phyloP scores from a whole-genome alignment of 2,113 vertebrate genomes.

The Zosterops japonicus region DNA sequence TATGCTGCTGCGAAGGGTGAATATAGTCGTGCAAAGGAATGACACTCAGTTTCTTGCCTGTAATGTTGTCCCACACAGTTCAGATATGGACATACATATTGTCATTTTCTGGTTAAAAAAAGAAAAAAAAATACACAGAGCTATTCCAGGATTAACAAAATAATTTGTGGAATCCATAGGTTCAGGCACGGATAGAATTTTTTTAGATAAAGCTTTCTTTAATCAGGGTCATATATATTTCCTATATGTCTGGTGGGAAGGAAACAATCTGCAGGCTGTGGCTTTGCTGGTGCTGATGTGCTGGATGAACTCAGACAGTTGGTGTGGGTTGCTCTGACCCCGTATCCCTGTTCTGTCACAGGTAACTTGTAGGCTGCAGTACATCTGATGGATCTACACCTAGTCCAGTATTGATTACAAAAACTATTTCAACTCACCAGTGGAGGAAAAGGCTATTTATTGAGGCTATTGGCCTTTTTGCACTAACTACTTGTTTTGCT shows the following conservation, averaged over 20 bases:
- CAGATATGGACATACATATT: background rate
- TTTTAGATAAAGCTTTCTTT: background rate
- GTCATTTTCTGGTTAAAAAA: background rate
- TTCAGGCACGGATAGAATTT: background rate
- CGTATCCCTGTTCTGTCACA: background rate
- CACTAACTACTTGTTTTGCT: slow-evolving; percentile 31
- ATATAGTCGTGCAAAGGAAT: background rate
- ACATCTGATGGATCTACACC: background rate
- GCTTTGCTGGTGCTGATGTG: background rate
- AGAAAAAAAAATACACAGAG: background rate
- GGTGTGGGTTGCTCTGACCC: background rate
- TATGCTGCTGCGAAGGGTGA: background rate
- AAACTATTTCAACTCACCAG: background rate
- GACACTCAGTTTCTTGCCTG: background rate
- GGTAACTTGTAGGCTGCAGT: background rate
- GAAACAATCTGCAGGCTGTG: background rate
- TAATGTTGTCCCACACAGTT: background rate
- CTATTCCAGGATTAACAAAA: background rate
- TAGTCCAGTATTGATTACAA: background rate
- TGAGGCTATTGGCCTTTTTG: background rate
- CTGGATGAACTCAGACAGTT: background rate
- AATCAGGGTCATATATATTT: background rate
- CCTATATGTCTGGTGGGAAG: background rate
- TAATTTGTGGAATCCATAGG: background rate
- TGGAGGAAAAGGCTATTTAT: background rate